Base-by-base conservation (phyloP, 2,113 vertebrate genomes). In the Bubalus kerabau region DNA sequence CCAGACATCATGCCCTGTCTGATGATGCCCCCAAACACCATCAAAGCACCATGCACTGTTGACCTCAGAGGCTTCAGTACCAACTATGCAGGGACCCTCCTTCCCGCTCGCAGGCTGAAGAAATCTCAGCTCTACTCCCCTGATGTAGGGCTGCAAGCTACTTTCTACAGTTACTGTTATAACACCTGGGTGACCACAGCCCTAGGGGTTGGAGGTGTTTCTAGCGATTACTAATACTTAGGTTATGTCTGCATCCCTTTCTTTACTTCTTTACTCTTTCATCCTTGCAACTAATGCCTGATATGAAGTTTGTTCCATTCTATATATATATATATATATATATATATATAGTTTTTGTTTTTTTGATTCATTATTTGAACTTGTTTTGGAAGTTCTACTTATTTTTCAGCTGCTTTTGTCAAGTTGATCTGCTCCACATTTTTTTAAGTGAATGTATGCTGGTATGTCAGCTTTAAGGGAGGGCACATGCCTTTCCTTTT, bases 331-430 rank as follows among this genome's bases (percentile, higher is more conserved):
- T 48, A 11, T 48, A 48, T 48, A 48, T 48, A 48, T 2, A 48
- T 48, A 78, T n/a, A n/a, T n/a, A 40, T 17, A 54, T 21, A 46
- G 30, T 56, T 87, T 90, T 59, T 52, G 10, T 26, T 57, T 84
- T 80, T 28, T 43, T 30, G 23, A 71, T 8, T 48, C 1, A 2
- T 82, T 80, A 52, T 93, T 48, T 81, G n/a, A 87, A 84, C 40
- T 90, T 52, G 14, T 84, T 87, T 92, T 80, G 24, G 21, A 93
- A 91, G 40, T 12, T 40, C 28, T 54, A 50, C 6, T 57, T 50
- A 30, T 30, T 88, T 81, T 91, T 32, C 36, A 52, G 19, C 9
- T 76, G 30, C 4, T 96, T 30, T 91, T 76, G 87, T 88, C 23
- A 71, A 57, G 40, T 32, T 50, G 56, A 64, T 71, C 15, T 54